Percentiles rank a stretch among this genome's conserved stretches.
These are phyloP conservation scores for Botia kubotai DNA, from an alignment of 2,797 vertebrate genomes.

Conservation along the genomic window DNA sequence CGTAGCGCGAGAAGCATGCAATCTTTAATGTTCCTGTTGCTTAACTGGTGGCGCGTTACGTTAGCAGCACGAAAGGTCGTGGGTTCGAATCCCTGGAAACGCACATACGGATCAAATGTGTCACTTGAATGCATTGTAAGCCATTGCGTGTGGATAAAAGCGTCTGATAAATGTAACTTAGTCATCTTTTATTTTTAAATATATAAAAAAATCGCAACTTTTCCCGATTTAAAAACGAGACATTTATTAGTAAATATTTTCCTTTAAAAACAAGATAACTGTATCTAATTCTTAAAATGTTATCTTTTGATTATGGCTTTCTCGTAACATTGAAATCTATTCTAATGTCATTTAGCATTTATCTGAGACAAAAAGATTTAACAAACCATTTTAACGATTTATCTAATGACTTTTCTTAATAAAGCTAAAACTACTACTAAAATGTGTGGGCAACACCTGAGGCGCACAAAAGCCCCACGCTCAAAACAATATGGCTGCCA, in stretches of 20 bases:
- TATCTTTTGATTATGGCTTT: slow-evolving; percentile 38
- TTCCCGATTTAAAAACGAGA: slow-evolving; percentile 22
- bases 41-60: too few species aligned
- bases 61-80: too few species aligned
- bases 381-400: background rate
- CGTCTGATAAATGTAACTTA: background rate
- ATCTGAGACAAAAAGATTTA: background rate
- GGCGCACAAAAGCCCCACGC: slow-evolving; percentile 47
- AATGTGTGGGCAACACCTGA: background rate
- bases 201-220: too few species aligned
- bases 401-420: background rate
- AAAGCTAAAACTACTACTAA: background rate
- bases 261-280: background rate
- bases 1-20: background rate
- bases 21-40: background rate
- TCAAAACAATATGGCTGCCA: slow-evolving; percentile 68
- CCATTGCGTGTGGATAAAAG: too few species aligned
- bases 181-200: too few species aligned
- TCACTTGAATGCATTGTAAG: too few species aligned
- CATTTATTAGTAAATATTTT: slow-evolving; percentile 16
- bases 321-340: slow-evolving; percentile 7
- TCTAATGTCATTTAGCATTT: background rate
- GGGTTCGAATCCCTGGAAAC: too few species aligned
- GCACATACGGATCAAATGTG: too few species aligned
- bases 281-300: slow-evolving; percentile 20